These are phyloP conservation scores for Centrocercus urophasianus DNA, from an alignment of 2,113 vertebrate genomes.

Conservation along the genomic window DNA sequence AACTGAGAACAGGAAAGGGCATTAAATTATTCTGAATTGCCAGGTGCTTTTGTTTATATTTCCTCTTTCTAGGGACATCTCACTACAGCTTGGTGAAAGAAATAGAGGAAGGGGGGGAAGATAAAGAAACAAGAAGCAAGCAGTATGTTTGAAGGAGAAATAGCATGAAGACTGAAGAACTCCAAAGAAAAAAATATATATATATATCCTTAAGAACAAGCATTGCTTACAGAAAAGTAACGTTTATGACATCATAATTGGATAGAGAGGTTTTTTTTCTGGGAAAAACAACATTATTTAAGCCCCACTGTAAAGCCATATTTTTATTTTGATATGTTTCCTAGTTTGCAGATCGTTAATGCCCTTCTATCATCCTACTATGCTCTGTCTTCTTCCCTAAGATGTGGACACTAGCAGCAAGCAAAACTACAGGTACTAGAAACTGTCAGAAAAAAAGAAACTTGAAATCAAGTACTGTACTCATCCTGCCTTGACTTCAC, in stretches of 20 bases:
- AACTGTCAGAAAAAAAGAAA: neutral
- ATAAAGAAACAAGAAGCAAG: constrained; percentile 7
- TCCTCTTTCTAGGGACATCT: neutral
- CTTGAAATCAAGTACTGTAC: neutral
- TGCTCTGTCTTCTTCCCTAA: neutral
- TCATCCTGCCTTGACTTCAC: neutral
- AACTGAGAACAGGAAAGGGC: constrained; percentile 8
- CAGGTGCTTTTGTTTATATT: neutral
- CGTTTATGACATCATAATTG: neutral
- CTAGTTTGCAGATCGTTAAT: neutral
- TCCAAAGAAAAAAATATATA: neutral
- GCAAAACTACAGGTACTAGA: neutral
- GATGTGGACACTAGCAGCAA: neutral
- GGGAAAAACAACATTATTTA: neutral
- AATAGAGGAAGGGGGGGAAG: neutral
- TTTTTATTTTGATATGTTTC: neutral
- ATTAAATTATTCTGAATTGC: neutral
- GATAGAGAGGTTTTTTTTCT: neutral
- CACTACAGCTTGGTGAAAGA: neutral
- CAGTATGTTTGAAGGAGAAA: constrained; percentile 43
- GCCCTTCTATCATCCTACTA: neutral
- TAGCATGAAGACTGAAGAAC: constrained; percentile 31
- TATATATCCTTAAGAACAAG: neutral
- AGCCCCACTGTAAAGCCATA: neutral
- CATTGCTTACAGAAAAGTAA: neutral